Percentiles rank a stretch among this genome's conserved stretches.
These are phyloP conservation scores for Pachyrhynchus sulphureomaculatus DNA, from an alignment of 1,140 invertebrate genomes.

Conservation along the genomic window DNA sequence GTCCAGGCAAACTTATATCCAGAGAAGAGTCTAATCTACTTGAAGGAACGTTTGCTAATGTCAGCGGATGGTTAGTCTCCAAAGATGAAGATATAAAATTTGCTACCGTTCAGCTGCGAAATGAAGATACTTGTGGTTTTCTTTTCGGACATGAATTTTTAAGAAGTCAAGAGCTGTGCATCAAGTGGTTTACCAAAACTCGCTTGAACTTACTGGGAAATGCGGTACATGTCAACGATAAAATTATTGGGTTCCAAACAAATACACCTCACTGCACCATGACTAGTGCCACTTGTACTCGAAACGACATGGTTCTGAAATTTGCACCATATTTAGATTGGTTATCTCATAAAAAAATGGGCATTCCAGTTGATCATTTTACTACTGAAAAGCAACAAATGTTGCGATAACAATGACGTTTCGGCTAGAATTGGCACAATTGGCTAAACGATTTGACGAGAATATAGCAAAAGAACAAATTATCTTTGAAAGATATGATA, in stretches of 20 bases:
- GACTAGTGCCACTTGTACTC: neutral
- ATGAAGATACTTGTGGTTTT: slow-evolving; percentile 3
- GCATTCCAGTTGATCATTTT: neutral
- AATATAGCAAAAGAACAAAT: too few species aligned
- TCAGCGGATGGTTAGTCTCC: neutral
- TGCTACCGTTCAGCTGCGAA: neutral
- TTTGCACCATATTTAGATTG: slow-evolving; percentile 5
- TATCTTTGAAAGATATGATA: neutral
- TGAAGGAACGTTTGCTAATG: neutral
- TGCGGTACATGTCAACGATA: neutral
- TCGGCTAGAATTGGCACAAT: neutral
- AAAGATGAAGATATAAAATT: neutral
- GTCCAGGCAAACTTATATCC: neutral
- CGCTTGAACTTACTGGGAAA: slow-evolving; percentile 7
- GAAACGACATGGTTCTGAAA: slow-evolving; percentile 5
- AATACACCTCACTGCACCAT: neutral
- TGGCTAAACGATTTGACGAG: too few species aligned
- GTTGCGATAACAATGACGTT: neutral
- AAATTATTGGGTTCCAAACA: slow-evolving; percentile 13
- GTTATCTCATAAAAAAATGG: neutral
- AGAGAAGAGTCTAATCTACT: neutral
- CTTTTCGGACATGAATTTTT: neutral
- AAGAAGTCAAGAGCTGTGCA: slow-evolving; percentile 5
- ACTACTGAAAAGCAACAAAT: neutral
- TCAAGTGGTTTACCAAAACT: neutral